Evolutionary conservation across 2,797 vertebrate species (phyloP).

Genomic region (Parauchenoglanis punctatus): DNA sequence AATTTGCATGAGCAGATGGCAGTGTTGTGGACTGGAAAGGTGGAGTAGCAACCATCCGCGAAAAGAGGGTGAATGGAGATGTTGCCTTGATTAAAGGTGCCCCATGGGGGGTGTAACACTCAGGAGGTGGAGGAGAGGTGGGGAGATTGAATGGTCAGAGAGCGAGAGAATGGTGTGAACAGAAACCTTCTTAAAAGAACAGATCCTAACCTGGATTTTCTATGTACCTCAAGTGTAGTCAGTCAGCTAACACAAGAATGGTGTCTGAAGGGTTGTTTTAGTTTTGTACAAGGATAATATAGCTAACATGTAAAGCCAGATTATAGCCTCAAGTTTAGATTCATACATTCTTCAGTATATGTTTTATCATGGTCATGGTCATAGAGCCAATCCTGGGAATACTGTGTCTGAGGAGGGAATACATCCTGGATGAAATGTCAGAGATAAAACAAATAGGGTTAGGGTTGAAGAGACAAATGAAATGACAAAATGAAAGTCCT

Average conservation of each 20-base stretch:
- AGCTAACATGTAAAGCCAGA: neutral
- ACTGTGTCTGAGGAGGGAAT: neutral
- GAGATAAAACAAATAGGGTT: neutral
- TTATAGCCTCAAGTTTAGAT: neutral
- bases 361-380: neutral
- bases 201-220: neutral
- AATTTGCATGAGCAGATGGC: conserved; percentile 7
- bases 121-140: neutral
- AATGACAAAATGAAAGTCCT: neutral
- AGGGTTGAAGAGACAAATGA: no score
- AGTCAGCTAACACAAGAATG: neutral
- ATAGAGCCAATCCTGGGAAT: neutral
- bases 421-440: neutral
- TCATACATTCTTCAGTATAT: neutral
- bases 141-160: neutral
- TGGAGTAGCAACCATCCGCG: neutral
- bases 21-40: neutral
- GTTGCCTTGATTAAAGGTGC: conserved; percentile 15
- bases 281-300: neutral
- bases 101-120: neutral
- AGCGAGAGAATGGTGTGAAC: neutral
- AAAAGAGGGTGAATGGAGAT: conserved; percentile 22
- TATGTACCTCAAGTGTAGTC: neutral
- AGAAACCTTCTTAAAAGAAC: neutral
- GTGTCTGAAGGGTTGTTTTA: neutral